phyloP scores from a whole-genome alignment of 2,113 vertebrate genomes.

The Prochilodus magdalenae region DNA sequence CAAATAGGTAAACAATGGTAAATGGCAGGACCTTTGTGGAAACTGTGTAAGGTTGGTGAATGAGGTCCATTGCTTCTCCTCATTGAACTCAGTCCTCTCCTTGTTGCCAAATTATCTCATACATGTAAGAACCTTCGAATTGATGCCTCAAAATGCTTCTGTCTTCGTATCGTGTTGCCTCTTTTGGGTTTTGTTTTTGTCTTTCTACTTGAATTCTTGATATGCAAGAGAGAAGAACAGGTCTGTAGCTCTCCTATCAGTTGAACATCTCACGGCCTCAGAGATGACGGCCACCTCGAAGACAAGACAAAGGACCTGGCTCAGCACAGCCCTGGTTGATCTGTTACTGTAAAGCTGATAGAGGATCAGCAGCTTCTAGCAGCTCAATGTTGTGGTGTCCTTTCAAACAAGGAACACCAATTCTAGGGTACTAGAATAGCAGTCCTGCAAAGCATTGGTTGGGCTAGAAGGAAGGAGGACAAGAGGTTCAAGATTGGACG shows the following conservation, averaged over 20 bases:
- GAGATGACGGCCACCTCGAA: constrained; percentile 40
- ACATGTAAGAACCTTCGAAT: constrained; percentile 43
- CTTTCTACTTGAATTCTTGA: constrained; percentile 79
- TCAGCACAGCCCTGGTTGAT: constrained; percentile 17
- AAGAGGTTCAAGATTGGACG: background rate
- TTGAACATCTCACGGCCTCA: constrained; percentile 46
- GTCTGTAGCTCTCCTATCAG: constrained; percentile 53
- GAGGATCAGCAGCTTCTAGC: constrained; percentile 19
- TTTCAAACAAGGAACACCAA: background rate
- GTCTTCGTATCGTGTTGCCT: constrained; percentile 37
- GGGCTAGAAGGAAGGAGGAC: too few species aligned
- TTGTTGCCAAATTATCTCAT: constrained; percentile 68
- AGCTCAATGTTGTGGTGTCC: constrained; percentile 5
- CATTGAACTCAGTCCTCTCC: constrained; percentile 53
- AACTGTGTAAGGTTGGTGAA: too few species aligned
- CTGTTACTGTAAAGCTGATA: constrained; percentile 16
- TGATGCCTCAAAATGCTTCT: constrained; percentile 22
- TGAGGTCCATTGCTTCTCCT: constrained; percentile 34
- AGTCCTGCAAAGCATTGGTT: background rate
- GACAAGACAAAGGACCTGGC: constrained; percentile 19
- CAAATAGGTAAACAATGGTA: too few species aligned
- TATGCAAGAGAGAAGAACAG: constrained; percentile 72
- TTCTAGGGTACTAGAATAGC: background rate
- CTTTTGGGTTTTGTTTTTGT: constrained; percentile 55
- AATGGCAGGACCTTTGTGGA: too few species aligned